A percentile compares a stretch with the other conserved stretches of the same genome.
Conservation (phyloP, 2,888 invertebrate genomes). For the Carterocephalus palaemon region DNA sequence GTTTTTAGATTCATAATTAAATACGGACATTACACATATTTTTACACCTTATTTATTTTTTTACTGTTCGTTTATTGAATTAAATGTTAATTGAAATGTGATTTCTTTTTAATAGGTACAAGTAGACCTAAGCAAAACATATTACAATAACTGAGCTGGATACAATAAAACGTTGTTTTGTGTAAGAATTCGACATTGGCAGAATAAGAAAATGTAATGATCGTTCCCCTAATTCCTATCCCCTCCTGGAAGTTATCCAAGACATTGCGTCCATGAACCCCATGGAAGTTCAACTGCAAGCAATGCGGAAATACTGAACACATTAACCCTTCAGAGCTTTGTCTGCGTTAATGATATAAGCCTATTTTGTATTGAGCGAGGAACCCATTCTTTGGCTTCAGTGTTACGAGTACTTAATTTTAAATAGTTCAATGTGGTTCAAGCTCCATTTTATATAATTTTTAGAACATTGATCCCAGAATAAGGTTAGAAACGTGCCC, state of each 20-base stretch:
- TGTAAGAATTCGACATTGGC: constrained; percentile 1
- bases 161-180: neutral
- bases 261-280: constrained; percentile 19
- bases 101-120: no score
- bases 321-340: constrained; percentile 12
- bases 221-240: constrained; percentile 3
- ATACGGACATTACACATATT: no score
- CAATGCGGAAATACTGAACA: constrained; percentile 13
- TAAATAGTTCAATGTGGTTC: no score
- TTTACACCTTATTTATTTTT: no score
- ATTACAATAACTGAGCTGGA: neutral
- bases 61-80: no score
- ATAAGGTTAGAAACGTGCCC: no score
- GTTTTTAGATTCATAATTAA: no score
- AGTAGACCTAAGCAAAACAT: no score
- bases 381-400: constrained; percentile 26
- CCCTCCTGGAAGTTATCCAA: constrained; percentile 18
- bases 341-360: constrained; percentile 16
- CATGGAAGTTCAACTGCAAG: constrained; percentile 15
- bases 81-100: no score
- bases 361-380: constrained; percentile 14
- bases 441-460: no score
- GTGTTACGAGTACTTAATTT: neutral
- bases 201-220: constrained; percentile 6
- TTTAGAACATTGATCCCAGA: no score